Evolutionary conservation across 2,797 vertebrate genomes (phyloP), one percentile per base, ranked within the genome.

Genomic region (Gymnodraco acuticeps): DNA sequence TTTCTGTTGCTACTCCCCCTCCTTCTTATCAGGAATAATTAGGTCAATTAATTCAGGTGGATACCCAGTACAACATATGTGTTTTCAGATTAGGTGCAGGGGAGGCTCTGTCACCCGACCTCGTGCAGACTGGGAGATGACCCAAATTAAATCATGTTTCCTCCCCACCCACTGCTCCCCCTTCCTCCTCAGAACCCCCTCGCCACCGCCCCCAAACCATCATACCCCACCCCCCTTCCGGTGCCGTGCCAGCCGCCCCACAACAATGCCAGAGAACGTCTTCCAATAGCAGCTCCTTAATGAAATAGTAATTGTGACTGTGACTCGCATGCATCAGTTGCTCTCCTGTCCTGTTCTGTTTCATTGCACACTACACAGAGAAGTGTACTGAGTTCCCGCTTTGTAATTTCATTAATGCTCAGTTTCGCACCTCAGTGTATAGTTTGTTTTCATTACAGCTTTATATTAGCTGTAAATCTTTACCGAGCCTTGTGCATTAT

Each of bases 251-350:
- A 92, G 87, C 77, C 75, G 82, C 77, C 65, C 48, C 43, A 64
- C 74, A 82, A 91, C 82, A 90, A 87, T 89, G 88, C 86, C 86
- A 91, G 80, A 76, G 77, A 88, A 54, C 10, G 75, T 15, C 78
- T 90, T 92, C 90, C 90, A 94, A 92, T 80, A 81, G 88, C 87
- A 85, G 87, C 90, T 87, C 88, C 84, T 90, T 92, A 93, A 94
- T 95, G 91, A 94, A 94, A 94, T 90, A 92, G 89, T 94, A 93
- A 94, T 91, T 94, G 93, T 93, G 85, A 88, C 88, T 94, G 92
- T 89, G 88, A 90, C 84, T 89, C 76, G 81, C 89, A 89, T 87
- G 86, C 89, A 86, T 87, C 83, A 79, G 77, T 92, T 82, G 88
- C 86, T 89, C 80, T 84, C 70, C 88, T 88, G 87, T 87, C 76